Conservation (phyloP, 2,888 invertebrate genomes). For the Drosophila phalerata region DNA sequence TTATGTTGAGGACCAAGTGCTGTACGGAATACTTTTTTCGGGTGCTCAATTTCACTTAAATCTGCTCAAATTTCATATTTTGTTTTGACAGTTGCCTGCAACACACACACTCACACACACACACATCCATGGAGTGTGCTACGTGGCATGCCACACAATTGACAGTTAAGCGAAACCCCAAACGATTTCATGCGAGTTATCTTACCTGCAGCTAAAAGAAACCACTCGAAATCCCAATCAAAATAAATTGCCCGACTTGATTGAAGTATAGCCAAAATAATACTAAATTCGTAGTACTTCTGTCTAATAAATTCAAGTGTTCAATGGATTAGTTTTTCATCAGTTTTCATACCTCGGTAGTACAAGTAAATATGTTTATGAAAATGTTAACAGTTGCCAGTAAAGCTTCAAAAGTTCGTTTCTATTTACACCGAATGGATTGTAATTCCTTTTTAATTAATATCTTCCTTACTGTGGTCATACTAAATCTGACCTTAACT, state of each 20-base stretch:
- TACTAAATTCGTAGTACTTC: background rate
- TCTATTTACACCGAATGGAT: background rate
- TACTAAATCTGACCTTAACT: background rate
- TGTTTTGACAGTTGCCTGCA: conserved; percentile 60
- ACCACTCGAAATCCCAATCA: conserved; percentile 16
- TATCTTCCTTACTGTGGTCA: conserved; percentile 14
- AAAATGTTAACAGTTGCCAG: background rate
- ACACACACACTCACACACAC: background rate
- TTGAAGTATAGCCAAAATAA: background rate
- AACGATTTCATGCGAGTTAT: background rate
- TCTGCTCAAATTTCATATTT: conserved; percentile 74
- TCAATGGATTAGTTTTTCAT: too few relatives aligned
- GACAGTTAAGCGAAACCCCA: conserved; percentile 43
- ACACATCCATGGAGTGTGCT: background rate
- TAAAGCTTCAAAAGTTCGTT: background rate
- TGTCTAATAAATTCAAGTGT: background rate
- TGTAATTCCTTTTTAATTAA: conserved; percentile 26
- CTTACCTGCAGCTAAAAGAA: background rate
- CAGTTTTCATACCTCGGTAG: too few relatives aligned
- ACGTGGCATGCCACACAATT: conserved; percentile 44
- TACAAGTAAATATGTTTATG: too few relatives aligned
- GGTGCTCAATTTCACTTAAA: conserved; percentile 56
- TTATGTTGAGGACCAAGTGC: conserved; percentile 20
- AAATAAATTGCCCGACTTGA: conserved; percentile 4
- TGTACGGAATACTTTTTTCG: conserved; percentile 4